A percentile compares a stretch with the other conserved stretches of the same genome.
Conservation (phyloP, 2,797 vertebrate species). For the Nannoperca australis region DNA sequence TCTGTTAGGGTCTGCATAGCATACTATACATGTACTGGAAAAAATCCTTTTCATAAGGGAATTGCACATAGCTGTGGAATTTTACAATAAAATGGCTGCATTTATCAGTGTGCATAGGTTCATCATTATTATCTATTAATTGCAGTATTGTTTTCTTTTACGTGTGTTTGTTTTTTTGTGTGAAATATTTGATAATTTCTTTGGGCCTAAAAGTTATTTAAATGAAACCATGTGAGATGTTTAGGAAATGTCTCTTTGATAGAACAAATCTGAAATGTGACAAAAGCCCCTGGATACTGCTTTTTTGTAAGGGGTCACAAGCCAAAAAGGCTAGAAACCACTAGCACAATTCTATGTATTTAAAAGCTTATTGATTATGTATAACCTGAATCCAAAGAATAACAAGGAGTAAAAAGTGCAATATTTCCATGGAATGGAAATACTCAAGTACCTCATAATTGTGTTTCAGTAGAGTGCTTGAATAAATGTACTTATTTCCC, state of each 20-base stretch:
- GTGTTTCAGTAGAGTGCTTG: neutral
- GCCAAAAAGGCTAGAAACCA: neutral
- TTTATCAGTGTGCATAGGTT: conserved; percentile 65
- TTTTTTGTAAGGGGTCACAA: neutral
- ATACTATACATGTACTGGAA: conserved; percentile 85
- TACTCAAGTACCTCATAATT: neutral
- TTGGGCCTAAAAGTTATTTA: neutral
- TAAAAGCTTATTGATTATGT: neutral
- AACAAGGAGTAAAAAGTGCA: neutral
- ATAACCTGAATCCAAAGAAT: neutral
- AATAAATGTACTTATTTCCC: neutral
- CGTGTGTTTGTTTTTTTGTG: neutral
- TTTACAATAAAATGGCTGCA: conserved; percentile 96
- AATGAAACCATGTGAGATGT: neutral
- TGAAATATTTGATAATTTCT: neutral
- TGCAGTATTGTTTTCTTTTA: neutral
- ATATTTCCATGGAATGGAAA: neutral
- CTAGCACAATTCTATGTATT: neutral
- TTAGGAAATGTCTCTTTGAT: neutral
- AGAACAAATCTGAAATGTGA: neutral
- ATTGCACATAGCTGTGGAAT: conserved; percentile 92
- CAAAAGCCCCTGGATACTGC: too few relatives aligned
- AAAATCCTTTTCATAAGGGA: conserved; percentile 91
- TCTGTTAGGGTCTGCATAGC: conserved; percentile 81
- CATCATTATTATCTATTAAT: conserved; percentile 33